These are phyloP conservation scores for Potorous gilbertii DNA, from an alignment of 2,797 vertebrate species.

Conservation along the genomic window DNA sequence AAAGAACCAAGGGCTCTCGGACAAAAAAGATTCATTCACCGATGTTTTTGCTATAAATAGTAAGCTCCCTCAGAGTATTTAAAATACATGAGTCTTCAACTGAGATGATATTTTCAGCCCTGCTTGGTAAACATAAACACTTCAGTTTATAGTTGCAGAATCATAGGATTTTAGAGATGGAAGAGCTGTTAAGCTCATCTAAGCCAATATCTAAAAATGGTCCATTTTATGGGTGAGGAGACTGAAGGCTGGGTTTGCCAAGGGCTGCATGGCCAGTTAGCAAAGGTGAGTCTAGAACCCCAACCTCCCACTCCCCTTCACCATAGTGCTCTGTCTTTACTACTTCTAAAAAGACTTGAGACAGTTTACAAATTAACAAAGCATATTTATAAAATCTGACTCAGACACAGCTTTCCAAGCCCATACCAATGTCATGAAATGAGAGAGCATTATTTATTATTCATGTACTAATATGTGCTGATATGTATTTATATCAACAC, in stretches of 20 bases:
- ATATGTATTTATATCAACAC: not conserved
- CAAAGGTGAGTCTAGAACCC: not conserved
- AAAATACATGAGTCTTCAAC: not conserved
- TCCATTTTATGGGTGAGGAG: not conserved
- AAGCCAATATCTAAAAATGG: not conserved
- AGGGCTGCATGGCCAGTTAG: not conserved
- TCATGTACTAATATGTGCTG: not conserved
- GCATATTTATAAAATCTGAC: not conserved
- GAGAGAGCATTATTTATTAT: not conserved
- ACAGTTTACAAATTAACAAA: not conserved
- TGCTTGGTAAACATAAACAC: not conserved
- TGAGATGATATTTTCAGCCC: not conserved
- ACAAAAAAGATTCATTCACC: not conserved
- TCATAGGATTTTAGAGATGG: not conserved
- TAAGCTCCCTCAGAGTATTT: not conserved
- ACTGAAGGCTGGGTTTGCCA: not conserved
- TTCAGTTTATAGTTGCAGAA: not conserved
- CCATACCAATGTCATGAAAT: not conserved
- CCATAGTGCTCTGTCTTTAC: not conserved
- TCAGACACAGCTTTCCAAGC: not conserved
- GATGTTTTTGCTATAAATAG: not conserved
- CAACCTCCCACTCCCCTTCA: not conserved
- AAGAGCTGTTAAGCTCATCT: not conserved
- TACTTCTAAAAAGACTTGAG: not conserved
- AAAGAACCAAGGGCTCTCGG: not conserved